Conservation (phyloP, 2,113 vertebrate genomes). For the Pteruthius melanotis region DNA sequence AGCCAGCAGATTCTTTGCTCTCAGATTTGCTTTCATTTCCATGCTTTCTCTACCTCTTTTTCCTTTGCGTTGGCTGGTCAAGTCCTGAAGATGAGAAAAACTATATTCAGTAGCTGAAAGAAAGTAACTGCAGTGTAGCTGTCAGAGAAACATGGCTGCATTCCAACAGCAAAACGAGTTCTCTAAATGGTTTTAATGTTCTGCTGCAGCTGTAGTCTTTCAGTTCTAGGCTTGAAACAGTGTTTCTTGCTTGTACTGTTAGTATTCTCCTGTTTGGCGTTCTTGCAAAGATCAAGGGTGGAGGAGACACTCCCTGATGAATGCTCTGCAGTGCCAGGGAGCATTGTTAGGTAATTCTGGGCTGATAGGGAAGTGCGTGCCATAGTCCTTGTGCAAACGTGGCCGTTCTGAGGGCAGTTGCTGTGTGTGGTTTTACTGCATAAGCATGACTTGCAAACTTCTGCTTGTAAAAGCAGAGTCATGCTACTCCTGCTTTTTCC, state of each 20-base stretch:
- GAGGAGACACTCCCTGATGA: neutral
- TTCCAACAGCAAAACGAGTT: neutral
- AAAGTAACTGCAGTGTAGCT: neutral
- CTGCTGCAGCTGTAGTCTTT: neutral
- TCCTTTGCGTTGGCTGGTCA: neutral
- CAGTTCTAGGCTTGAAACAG: neutral
- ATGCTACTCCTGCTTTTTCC: neutral
- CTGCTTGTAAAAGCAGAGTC: neutral
- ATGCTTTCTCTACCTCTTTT: neutral
- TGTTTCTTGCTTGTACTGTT: neutral
- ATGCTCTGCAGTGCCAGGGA: neutral
- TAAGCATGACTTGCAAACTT: conserved; percentile 16
- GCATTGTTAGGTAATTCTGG: neutral
- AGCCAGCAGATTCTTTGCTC: neutral
- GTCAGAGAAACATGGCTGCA: neutral
- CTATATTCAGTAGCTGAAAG: neutral
- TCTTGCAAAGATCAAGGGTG: neutral
- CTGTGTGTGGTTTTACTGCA: neutral
- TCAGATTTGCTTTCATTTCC: neutral
- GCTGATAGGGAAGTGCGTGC: neutral
- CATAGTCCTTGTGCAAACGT: neutral
- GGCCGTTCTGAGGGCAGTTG: neutral
- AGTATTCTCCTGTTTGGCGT: neutral
- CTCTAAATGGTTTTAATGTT: neutral
- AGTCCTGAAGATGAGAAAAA: neutral